phyloP scores from a whole-genome alignment of 2,797 vertebrate genomes.

The Cossypha niveicapilla region DNA sequence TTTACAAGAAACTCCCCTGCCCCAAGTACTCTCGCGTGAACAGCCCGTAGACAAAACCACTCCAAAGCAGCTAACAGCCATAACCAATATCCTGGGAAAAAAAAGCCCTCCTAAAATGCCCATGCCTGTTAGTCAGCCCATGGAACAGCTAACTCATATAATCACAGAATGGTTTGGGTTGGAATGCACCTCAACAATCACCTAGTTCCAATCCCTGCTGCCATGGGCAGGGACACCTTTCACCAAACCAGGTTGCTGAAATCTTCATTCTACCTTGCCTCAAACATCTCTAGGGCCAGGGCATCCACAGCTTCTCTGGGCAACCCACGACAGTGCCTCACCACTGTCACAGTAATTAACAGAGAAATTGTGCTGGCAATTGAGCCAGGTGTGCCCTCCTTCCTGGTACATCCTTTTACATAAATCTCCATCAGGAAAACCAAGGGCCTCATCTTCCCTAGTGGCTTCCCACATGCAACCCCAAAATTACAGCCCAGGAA shows the following conservation, averaged over 20 bases:
- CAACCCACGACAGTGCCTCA: background rate
- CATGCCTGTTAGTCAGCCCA: background rate
- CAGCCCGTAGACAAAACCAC: background rate
- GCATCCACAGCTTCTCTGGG: background rate
- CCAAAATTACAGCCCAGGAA: background rate
- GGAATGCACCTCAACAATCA: background rate
- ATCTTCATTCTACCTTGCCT: background rate
- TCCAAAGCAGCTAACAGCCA: background rate
- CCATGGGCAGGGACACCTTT: background rate
- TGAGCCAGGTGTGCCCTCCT: fast-evolving
- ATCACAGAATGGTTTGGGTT: background rate
- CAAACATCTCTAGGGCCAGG: background rate
- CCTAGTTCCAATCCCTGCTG: background rate
- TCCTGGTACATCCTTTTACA: background rate
- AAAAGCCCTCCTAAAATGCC: background rate
- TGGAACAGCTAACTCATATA: background rate
- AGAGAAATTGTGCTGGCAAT: background rate
- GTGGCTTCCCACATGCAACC: background rate
- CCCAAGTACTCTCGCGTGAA: background rate
- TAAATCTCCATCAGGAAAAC: background rate
- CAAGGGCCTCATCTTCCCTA: background rate
- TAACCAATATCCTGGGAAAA: background rate
- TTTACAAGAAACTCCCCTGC: background rate
- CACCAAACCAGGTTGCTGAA: background rate
- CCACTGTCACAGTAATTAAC: background rate